Conservation (phyloP, 2,113 vertebrate genomes). For the Clupea harengus region DNA sequence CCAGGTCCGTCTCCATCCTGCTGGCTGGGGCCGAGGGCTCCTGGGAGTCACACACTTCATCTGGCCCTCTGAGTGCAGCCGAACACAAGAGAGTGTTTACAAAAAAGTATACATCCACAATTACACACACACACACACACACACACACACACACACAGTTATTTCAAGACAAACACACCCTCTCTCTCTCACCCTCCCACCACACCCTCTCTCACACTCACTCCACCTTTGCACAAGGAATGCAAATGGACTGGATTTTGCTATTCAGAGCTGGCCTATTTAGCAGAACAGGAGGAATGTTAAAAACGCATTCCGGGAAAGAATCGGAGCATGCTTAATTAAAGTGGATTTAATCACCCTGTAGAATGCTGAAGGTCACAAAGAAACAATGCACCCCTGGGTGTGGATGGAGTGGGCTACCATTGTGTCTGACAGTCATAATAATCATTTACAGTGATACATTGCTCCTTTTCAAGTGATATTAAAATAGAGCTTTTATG, state of each 20-base stretch:
- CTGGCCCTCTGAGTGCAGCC: constrained; percentile 48
- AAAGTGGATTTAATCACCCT: background rate
- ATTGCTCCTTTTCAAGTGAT: background rate
- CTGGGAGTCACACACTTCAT: constrained; percentile 58
- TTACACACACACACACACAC: background rate
- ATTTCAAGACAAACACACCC: background rate
- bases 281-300: background rate
- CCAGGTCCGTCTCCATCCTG: constrained; percentile 65
- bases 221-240: constrained; percentile 20
- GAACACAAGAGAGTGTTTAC: background rate
- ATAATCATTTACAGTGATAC: background rate
- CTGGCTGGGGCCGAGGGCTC: constrained; percentile 63
- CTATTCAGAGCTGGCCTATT: constrained; percentile 14
- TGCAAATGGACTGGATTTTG: constrained; percentile 24
- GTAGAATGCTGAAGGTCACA: background rate
- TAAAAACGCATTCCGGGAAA: constrained; percentile 33
- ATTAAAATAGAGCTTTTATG: background rate
- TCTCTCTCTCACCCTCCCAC: background rate
- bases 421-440: background rate
- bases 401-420: background rate
- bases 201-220: background rate
- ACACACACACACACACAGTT: background rate
- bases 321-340: constrained; percentile 37
- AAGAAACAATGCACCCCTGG: constrained; percentile 2
- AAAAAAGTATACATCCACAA: background rate